phyloP scores from a whole-genome alignment of 2,888 invertebrate genomes.

The Eupelmus urozonus region DNA sequence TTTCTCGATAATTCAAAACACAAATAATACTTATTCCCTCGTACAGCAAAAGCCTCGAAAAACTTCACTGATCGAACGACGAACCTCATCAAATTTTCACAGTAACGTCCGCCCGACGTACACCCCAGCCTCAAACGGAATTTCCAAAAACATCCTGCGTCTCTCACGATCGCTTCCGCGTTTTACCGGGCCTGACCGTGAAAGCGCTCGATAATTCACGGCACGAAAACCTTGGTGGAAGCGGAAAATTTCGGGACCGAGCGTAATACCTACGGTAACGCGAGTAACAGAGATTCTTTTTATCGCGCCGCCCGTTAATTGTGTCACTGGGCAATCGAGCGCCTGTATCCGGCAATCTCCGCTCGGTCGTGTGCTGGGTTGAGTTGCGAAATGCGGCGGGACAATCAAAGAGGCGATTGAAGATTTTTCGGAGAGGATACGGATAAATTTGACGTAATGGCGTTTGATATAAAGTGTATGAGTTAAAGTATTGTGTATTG shows the following conservation, averaged over 20 bases:
- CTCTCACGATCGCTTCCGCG: neutral
- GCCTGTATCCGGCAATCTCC: slow-evolving; percentile 42
- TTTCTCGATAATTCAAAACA: too few relatives aligned
- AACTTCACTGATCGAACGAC: too few relatives aligned
- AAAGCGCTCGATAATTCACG: neutral
- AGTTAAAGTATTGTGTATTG: too few relatives aligned
- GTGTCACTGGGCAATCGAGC: slow-evolving; percentile 36
- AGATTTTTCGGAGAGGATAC: neutral
- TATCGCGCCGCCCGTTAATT: slow-evolving; percentile 35
- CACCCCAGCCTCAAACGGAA: neutral
- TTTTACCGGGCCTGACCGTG: neutral
- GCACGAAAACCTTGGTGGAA: neutral
- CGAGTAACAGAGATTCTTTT: slow-evolving; percentile 21
- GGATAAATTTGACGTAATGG: too few relatives aligned
- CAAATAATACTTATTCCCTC: too few relatives aligned
- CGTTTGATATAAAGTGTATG: too few relatives aligned
- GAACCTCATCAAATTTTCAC: too few relatives aligned
- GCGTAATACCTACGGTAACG: neutral
- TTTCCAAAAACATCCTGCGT: neutral
- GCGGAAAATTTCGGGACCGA: slow-evolving; percentile 8
- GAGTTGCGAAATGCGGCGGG: too few relatives aligned
- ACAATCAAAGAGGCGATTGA: too few relatives aligned
- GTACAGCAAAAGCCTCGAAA: too few relatives aligned
- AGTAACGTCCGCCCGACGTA: too few relatives aligned
- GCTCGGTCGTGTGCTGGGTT: neutral